These are phyloP conservation scores for Sebastes fasciatus DNA, from an alignment of 2,113 vertebrate species.

Conservation along the genomic window DNA sequence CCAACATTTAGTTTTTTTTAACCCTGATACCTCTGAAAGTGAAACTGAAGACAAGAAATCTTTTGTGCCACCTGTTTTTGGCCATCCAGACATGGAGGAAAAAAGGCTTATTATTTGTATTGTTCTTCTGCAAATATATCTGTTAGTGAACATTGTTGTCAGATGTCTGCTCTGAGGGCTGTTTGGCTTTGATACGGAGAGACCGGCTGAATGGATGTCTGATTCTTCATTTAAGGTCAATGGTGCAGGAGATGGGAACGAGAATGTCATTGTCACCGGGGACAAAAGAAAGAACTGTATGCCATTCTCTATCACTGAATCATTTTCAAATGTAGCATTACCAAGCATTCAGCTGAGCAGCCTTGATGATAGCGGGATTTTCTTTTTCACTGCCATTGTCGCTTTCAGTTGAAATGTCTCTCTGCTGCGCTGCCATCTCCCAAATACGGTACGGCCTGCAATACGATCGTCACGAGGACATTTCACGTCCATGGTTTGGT, in stretches of 20 bases:
- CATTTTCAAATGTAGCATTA: constrained; percentile 35
- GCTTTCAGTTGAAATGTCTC: constrained; percentile 16
- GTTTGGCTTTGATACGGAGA: constrained; percentile 27
- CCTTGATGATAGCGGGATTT: neutral
- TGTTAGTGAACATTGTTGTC: constrained; percentile 36
- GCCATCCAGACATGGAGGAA: neutral
- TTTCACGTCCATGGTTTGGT: no score
- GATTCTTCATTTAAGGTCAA: constrained; percentile 31
- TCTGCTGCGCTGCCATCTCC: neutral
- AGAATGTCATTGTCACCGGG: constrained; percentile 43
- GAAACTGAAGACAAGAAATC: neutral
- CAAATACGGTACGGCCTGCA: neutral
- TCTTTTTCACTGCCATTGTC: neutral
- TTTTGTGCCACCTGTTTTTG: constrained; percentile 45
- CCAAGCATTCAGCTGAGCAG: constrained; percentile 7
- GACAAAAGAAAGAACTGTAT: constrained; percentile 36
- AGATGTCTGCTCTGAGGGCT: constrained; percentile 29
- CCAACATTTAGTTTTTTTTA: neutral
- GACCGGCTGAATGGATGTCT: constrained; percentile 31
- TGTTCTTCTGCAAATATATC: constrained; percentile 41
- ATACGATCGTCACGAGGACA: neutral
- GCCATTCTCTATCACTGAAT: constrained; percentile 16
- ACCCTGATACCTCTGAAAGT: neutral
- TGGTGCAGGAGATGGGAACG: constrained; percentile 28
- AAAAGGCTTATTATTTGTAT: constrained; percentile 18